phyloP scores from a whole-genome alignment of 2,888 invertebrate species.

The Heliconius aoede region DNA sequence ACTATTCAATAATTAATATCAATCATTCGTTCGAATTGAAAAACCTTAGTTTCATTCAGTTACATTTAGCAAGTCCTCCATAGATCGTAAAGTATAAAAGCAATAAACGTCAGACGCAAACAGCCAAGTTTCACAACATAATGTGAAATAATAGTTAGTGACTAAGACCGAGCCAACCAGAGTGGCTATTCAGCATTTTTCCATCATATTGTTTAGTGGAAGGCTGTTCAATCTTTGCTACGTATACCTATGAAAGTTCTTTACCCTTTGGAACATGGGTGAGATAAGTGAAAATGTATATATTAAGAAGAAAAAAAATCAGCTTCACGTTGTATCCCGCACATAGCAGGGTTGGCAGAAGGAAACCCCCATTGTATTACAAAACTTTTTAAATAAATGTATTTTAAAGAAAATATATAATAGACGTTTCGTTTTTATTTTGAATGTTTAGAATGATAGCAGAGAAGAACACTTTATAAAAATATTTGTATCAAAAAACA shows the following conservation, averaged over 20 bases:
- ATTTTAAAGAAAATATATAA: too few species aligned
- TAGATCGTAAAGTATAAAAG: slow-evolving; percentile 75
- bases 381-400: too few species aligned
- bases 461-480: too few species aligned
- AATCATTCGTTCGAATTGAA: slow-evolving; percentile 8
- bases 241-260: background rate
- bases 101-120: slow-evolving; percentile 78
- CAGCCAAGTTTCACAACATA: slow-evolving; percentile 76
- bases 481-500: too few species aligned
- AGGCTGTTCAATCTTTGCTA: slow-evolving; percentile 32
- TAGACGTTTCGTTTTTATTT: too few species aligned
- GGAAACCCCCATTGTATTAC: too few species aligned
- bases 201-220: slow-evolving; percentile 59
- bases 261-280: background rate
- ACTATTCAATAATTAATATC: background rate
- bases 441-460: too few species aligned
- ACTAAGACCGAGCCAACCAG: slow-evolving; percentile 57
- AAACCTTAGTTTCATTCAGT: slow-evolving; percentile 18
- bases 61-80: slow-evolving; percentile 50
- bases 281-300: too few species aligned
- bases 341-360: too few species aligned
- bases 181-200: slow-evolving; percentile 69
- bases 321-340: too few species aligned
- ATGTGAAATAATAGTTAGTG: slow-evolving; percentile 61
- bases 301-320: too few species aligned